These are phyloP conservation scores for Atta colombica DNA, from an alignment of 1,140 invertebrate species.

Conservation along the genomic window DNA sequence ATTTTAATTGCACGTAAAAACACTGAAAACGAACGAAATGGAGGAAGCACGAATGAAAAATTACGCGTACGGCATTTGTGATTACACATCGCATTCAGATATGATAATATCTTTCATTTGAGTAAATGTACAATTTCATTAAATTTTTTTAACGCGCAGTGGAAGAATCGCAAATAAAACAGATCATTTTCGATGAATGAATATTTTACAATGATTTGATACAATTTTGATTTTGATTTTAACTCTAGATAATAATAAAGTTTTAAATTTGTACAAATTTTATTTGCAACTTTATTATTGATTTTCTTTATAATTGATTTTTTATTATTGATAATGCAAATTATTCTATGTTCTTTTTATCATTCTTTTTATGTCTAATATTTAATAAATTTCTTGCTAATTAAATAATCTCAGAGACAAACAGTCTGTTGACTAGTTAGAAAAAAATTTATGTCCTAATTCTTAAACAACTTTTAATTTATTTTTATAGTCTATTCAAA, in stretches of 20 bases:
- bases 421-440: background rate
- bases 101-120: slow-evolving; percentile 33
- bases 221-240: background rate
- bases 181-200: background rate
- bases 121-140: slow-evolving; percentile 17
- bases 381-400: background rate
- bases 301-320: background rate
- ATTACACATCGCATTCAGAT: slow-evolving; percentile 10
- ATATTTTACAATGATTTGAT: background rate
- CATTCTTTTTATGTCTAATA: too few species aligned
- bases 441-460: background rate
- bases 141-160: background rate
- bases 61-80: background rate
- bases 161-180: background rate
- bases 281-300: background rate
- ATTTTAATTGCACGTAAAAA: slow-evolving; percentile 26
- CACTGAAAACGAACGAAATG: background rate
- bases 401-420: background rate
- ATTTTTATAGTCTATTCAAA: background rate
- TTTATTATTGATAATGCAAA: background rate
- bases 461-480: background rate
- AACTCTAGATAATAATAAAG: background rate
- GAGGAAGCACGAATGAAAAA: background rate
- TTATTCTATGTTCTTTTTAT: background rate
- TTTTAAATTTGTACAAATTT: background rate